Evolutionary conservation across 2,797 vertebrate genomes (phyloP).

Genomic region (Sebastes umbrosus): DNA sequence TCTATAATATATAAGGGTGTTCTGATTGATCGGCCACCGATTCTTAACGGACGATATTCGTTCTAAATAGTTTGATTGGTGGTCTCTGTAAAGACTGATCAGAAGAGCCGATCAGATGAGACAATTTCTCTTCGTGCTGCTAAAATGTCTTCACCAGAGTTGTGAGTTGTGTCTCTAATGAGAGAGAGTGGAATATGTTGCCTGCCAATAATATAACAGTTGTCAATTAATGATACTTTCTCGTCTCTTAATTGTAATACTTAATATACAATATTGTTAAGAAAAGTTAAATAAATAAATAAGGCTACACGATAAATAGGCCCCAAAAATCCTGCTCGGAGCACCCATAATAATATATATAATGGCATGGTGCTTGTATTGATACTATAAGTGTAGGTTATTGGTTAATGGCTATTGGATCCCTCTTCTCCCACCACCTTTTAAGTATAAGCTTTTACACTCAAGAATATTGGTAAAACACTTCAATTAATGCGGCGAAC

Average conservation of each 20-base stretch:
- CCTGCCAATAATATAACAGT: not conserved
- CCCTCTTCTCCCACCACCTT: conserved; percentile 14
- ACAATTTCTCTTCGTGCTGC: not conserved
- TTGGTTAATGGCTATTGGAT: conserved; percentile 21
- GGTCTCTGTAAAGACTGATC: not conserved
- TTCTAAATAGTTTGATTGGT: not conserved
- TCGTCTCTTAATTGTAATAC: not conserved
- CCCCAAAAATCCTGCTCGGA: not conserved
- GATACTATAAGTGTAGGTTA: conserved; percentile 1
- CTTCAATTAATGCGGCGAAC: conserved; percentile 32
- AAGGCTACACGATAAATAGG: accelerated
- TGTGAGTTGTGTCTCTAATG: not conserved
- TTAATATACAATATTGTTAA: not conserved
- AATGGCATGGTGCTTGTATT: not conserved
- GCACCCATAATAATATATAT: not conserved
- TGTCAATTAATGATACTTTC: not conserved
- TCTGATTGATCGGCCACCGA: not conserved
- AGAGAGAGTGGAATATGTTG: not conserved
- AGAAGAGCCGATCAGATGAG: not conserved
- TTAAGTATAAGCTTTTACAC: conserved; percentile 37
- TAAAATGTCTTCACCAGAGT: not conserved
- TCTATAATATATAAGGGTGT: not conserved
- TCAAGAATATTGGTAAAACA: conserved; percentile 57
- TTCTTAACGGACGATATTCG: not conserved
- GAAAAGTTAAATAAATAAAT: not conserved